Percentiles rank a stretch among this genome's conserved stretches.
These are phyloP conservation scores for Tenebrio molitor DNA, from an alignment of 1,140 invertebrate species.

Conservation along the genomic window DNA sequence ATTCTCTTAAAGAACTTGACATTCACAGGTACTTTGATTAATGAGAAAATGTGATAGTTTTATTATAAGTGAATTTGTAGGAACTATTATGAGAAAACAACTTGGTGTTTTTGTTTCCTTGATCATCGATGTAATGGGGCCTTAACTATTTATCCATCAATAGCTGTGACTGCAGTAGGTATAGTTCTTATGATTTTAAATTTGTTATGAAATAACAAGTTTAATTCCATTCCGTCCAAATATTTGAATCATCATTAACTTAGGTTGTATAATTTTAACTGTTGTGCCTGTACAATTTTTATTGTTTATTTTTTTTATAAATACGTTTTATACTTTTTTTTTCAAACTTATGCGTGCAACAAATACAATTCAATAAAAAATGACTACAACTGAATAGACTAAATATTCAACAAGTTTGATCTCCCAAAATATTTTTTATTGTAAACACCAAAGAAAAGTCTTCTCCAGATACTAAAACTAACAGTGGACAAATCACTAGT, in stretches of 20 bases:
- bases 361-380: too few species aligned
- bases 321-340: background rate
- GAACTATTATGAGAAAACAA: conserved; percentile 85
- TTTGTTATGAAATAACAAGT: background rate
- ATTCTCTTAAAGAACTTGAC: conserved; percentile 87
- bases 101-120: conserved; percentile 93
- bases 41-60: conserved; percentile 7
- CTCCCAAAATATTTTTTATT: too few species aligned
- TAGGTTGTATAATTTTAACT: conserved; percentile 1
- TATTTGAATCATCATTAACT: conserved; percentile 2
- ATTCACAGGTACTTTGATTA: conserved; percentile 76
- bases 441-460: too few species aligned
- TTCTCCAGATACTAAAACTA: too few species aligned
- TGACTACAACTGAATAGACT: too few species aligned
- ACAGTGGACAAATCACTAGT: too few species aligned
- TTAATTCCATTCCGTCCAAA: conserved; percentile 19
- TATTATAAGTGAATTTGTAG: conserved; percentile 70
- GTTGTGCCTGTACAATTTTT: conserved; percentile 2
- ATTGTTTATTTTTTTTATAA: conserved; percentile 15
- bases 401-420: too few species aligned
- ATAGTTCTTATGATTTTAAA: conserved; percentile 14
- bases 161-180: background rate
- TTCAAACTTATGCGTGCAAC: too few species aligned
- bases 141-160: conserved; percentile 39
- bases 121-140: conserved; percentile 87